These are phyloP conservation scores for Atethmia centrago DNA, from an alignment of 2,888 invertebrate genomes.

Conservation along the genomic window DNA sequence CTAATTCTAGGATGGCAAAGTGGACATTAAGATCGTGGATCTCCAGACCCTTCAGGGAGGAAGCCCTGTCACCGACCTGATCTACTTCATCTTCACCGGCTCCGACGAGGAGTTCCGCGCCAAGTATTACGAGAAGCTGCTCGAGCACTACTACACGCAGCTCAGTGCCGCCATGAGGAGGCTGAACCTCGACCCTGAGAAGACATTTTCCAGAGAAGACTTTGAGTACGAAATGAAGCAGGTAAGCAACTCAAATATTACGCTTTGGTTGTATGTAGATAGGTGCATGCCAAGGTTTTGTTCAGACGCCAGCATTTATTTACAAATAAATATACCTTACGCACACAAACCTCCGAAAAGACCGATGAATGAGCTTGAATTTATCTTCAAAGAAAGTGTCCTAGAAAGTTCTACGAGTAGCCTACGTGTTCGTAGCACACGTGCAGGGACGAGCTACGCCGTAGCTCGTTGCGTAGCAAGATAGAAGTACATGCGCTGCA, in stretches of 20 bases:
- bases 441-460: slow-evolving; percentile 20
- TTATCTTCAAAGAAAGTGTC: slow-evolving; percentile 1
- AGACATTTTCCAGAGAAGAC: slow-evolving; percentile 73
- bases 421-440: slow-evolving; percentile 10
- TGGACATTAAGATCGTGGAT: slow-evolving; percentile 76
- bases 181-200: slow-evolving; percentile 70
- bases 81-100: slow-evolving; percentile 80
- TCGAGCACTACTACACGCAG: slow-evolving; percentile 71
- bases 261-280: too few species aligned
- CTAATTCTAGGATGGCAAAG: slow-evolving; percentile 53
- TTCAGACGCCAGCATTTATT: not conserved
- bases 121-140: slow-evolving; percentile 65
- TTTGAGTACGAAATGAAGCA: slow-evolving; percentile 76
- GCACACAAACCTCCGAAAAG: not conserved
- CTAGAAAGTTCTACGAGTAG: not conserved
- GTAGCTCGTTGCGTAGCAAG: slow-evolving; percentile 7
- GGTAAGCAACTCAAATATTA: slow-evolving; percentile 60
- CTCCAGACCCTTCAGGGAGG: slow-evolving; percentile 79
- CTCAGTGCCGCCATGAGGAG: slow-evolving; percentile 69
- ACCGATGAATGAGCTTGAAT: not conserved
- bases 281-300: not conserved
- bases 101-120: slow-evolving; percentile 78
- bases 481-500: not conserved
- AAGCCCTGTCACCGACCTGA: slow-evolving; percentile 75
- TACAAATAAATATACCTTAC: not conserved